Percentiles rank a stretch among this genome's conserved stretches.
These are phyloP conservation scores for Lordiphosa stackelbergi DNA, from an alignment of 1,140 invertebrate species.

Conservation along the genomic window DNA sequence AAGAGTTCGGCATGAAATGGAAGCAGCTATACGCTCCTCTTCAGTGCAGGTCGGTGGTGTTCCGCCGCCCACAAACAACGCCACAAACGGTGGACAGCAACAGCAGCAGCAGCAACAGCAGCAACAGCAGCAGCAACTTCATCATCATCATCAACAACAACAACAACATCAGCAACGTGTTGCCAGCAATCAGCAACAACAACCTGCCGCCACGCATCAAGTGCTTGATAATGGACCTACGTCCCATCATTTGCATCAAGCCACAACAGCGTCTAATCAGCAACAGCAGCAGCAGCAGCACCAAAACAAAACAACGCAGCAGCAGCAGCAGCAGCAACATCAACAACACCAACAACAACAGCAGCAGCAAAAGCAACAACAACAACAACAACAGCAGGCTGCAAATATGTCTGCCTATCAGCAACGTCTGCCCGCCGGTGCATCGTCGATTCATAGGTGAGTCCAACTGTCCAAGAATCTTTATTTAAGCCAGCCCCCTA, in stretches of 20 bases:
- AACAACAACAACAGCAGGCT: conserved; percentile 53
- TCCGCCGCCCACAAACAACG: conserved; percentile 71
- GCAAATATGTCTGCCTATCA: conserved; percentile 76
- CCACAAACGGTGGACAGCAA: conserved; percentile 62
- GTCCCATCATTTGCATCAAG: conserved; percentile 69
- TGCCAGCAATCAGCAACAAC: conserved; percentile 61
- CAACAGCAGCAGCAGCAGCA: conserved; percentile 37
- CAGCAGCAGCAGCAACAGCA: conserved; percentile 54
- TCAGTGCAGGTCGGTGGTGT: conserved; percentile 77
- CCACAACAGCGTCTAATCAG: conserved; percentile 60
- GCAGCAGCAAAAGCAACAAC: conserved; percentile 41
- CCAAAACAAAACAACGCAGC: conserved; percentile 47
- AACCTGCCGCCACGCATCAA: conserved; percentile 56
- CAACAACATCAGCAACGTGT: conserved; percentile 51
- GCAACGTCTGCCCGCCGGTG: conserved; percentile 69
- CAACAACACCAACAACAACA: conserved; percentile 46
- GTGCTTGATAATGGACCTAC: conserved; percentile 75
- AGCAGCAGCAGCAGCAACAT: conserved; percentile 39
- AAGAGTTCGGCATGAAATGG: conserved; percentile 78
- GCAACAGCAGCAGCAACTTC: conserved; percentile 50
- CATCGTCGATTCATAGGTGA: conserved; percentile 76
- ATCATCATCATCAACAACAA: conserved; percentile 41
- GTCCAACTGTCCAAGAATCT: conserved; percentile 20
- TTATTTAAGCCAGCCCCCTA: no score
- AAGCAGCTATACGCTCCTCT: conserved; percentile 77